Evolutionary conservation across 2,888 invertebrate species (phyloP), one percentile per base, ranked within the genome.

Genomic region (Tenthredo mesomela): DNA sequence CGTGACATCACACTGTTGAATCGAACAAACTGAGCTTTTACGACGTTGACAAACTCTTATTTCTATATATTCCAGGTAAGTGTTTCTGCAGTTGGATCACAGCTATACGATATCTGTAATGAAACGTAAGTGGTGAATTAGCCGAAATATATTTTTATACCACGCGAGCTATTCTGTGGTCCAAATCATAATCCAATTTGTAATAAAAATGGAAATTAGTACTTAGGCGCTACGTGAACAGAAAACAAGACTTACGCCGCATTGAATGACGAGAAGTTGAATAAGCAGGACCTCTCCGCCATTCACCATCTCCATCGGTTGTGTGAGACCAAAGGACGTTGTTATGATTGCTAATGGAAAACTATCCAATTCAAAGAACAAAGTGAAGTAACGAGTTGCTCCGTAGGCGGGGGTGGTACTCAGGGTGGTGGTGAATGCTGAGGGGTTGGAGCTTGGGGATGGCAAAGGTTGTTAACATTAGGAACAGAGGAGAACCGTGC

Each of bases 271-370:
- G 88, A 88, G 88, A 89, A 88, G 89, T 90, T 89, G 89, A 91
- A 91, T 91, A 91, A 92, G 89, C 89, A 90, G 89, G 90, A 87
- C 88, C 86, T 78, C 40, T 67, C 12, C 58, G 67, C 77, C 82
- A 61, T 84, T 85, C 84, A 82, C 82, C 87, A 87, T 87, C 86
- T 87, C 87, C 89, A 88, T 89, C 89, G 88, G 89, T 88, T 87
- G 86, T 87, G 86, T 85, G 86, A 87, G 88, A 87, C 89, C 89
- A 90, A 90, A 92, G 90, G 90, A 89, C 90, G 89, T 90, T 92
- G 92, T 92, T 92, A 92, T 92, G 91, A 92, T 91, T 92, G 91
- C 92, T 92, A 92, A 92, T 92, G 92, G 91, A 91, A 92, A 92
- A 92, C 91, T 92, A 92, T 91, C 91, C 91, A 91, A 92, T 91